phyloP scores from a whole-genome alignment of 2,888 invertebrate species.

The Crossocerus cetratus region DNA sequence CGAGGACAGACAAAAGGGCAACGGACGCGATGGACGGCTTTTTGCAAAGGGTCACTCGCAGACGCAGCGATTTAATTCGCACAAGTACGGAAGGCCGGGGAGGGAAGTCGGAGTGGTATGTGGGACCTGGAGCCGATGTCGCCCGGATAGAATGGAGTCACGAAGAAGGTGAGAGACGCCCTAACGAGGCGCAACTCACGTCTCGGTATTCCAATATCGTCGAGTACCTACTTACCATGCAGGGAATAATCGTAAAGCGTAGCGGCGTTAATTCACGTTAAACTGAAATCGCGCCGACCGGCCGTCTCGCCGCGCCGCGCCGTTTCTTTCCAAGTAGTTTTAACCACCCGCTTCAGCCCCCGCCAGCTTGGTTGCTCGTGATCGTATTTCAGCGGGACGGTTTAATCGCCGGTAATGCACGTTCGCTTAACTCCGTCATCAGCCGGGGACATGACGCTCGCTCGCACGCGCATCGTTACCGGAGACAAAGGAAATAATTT shows the following conservation, averaged over 20 bases:
- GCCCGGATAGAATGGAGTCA: constrained; percentile 12
- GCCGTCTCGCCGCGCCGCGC: constrained; percentile 18
- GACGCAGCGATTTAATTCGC: background rate
- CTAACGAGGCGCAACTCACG: background rate
- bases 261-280: background rate
- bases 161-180: constrained; percentile 15
- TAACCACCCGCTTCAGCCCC: constrained; percentile 7
- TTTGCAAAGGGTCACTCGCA: constrained; percentile 10
- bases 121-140: background rate
- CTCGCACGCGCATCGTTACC: constrained; percentile 17
- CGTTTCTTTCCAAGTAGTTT: constrained; percentile 5
- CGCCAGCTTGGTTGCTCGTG: background rate
- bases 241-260: constrained; percentile 2
- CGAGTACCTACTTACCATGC: constrained; percentile 1
- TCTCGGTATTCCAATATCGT: constrained; percentile 1
- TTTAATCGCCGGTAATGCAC: constrained; percentile 14
- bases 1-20: constrained; percentile 23
- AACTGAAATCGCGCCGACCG: constrained; percentile 1
- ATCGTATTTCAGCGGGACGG: constrained; percentile 2
- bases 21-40: constrained; percentile 33
- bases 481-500: constrained; percentile 39
- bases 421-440: constrained; percentile 16
- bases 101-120: too few relatives aligned
- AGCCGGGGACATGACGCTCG: constrained; percentile 1
- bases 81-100: too few relatives aligned